phyloP scores from a whole-genome alignment of 1,140 invertebrate species.

The Pseudoatta argentina region DNA sequence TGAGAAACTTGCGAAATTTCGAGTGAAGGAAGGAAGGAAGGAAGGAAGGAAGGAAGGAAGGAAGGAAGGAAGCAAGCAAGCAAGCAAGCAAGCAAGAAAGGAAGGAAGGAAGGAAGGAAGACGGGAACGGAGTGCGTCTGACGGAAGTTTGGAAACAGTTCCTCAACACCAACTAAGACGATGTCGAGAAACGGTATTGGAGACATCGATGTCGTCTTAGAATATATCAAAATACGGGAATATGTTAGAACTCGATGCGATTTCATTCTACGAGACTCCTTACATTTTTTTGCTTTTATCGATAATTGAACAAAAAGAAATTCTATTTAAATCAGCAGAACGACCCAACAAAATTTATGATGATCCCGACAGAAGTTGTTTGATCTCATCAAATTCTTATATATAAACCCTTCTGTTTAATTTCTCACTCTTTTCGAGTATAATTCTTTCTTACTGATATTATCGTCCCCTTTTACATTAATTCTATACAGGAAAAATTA shows the following conservation, averaged over 20 bases:
- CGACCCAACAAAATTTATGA: no score
- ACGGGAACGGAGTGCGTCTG: slow-evolving; percentile 22
- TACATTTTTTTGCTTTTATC: not conserved
- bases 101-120: not conserved
- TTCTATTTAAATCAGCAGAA: no score
- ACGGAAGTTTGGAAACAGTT: slow-evolving; percentile 52
- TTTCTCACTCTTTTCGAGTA: not conserved
- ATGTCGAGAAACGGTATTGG: slow-evolving; percentile 26
- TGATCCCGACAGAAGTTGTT: no score
- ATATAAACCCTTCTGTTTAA: no score
- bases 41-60: slow-evolving; percentile 21
- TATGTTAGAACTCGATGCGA: not conserved
- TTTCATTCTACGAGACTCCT: not conserved
- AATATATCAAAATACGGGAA: slow-evolving; percentile 21
- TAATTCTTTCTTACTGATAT: not conserved
- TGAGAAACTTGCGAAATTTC: slow-evolving; percentile 66
- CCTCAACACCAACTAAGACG: slow-evolving; percentile 11
- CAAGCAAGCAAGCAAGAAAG: slow-evolving; percentile 1
- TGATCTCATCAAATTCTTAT: no score
- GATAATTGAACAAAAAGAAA: no score
- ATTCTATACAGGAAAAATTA: not conserved
- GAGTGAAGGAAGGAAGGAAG: slow-evolving; percentile 50
- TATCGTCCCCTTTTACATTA: not conserved
- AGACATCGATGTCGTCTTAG: slow-evolving; percentile 19
- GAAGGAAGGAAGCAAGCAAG: slow-evolving; percentile 48